Percentiles rank a stretch among this genome's conserved stretches.
phyloP scores from a whole-genome alignment of 2,888 invertebrate genomes.

The Eulithis testata region DNA sequence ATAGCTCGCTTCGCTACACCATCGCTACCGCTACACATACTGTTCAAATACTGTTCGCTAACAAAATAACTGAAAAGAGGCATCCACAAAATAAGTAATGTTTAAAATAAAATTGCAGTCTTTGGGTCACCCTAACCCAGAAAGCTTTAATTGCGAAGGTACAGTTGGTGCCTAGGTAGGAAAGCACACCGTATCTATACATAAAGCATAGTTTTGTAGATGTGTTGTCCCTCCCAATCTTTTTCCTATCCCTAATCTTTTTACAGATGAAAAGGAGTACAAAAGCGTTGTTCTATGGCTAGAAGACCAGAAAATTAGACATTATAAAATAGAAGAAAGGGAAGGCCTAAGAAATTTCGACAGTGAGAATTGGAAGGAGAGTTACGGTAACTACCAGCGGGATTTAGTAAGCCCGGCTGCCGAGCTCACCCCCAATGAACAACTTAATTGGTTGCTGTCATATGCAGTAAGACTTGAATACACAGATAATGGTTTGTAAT shows the following conservation, averaged over 20 bases:
- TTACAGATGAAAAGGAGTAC: constrained; percentile 91
- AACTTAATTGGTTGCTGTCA: constrained; percentile 94
- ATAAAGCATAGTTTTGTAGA: not conserved
- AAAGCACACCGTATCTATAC: not conserved
- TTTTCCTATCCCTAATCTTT: not conserved
- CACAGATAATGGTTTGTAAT: constrained; percentile 88
- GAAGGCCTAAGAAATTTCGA: constrained; percentile 88
- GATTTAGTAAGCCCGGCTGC: constrained; percentile 90
- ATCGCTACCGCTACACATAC: too few relatives aligned
- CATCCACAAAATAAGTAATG: constrained; percentile 76
- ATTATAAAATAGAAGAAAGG: constrained; percentile 93
- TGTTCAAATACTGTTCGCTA: too few relatives aligned
- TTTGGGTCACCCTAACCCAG: constrained; percentile 90
- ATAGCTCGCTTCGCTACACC: too few relatives aligned
- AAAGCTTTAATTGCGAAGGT: constrained; percentile 89
- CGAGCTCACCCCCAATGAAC: constrained; percentile 85
- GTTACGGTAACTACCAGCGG: constrained; percentile 89
- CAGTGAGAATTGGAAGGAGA: constrained; percentile 88
- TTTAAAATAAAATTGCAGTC: constrained; percentile 91
- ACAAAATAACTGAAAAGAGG: too few relatives aligned
- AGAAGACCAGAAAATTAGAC: constrained; percentile 96
- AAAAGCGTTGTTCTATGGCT: constrained; percentile 94
- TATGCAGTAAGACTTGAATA: constrained; percentile 93
- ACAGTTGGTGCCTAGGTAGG: too few relatives aligned
- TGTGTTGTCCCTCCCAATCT: too few relatives aligned